Conservation (phyloP, 2,113 vertebrate species). For the Prietella phreatophila region DNA sequence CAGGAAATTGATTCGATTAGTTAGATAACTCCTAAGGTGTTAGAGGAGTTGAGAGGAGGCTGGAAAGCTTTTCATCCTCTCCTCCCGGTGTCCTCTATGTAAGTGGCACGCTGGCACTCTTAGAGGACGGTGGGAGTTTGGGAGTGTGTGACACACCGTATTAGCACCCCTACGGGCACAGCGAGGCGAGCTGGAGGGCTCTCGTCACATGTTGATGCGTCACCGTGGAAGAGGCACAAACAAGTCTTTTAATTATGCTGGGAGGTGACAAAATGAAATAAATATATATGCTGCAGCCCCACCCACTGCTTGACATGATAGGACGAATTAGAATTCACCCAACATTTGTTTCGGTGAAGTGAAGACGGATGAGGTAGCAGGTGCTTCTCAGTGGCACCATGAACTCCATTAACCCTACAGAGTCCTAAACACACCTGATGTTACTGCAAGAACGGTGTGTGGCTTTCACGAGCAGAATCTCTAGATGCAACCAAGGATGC, state of each 20-base stretch:
- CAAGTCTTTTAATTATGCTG: constrained; percentile 47
- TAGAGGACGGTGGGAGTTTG: constrained; percentile 32
- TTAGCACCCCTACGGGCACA: constrained; percentile 28
- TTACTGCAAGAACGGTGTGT: neutral
- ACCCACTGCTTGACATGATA: neutral
- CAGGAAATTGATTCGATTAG: neutral
- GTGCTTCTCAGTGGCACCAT: neutral
- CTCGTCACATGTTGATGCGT: constrained; percentile 22
- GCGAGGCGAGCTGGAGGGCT: constrained; percentile 34
- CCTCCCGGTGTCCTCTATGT: constrained; percentile 1
- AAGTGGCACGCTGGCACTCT: constrained; percentile 20
- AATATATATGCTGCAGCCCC: constrained; percentile 7
- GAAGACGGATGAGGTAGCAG: neutral
- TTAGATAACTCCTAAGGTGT: constrained; percentile 5
- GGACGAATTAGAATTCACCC: neutral
- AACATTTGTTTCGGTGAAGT: neutral
- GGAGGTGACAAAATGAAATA: too few species aligned
- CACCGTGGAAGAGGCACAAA: constrained; percentile 19
- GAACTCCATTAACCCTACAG: neutral
- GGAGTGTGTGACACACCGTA: constrained; percentile 29
- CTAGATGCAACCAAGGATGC: neutral
- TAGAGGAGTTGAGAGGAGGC: constrained; percentile 7
- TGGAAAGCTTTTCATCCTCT: constrained; percentile 21
- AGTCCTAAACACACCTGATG: neutral
- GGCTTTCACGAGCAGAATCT: neutral